Base-by-base conservation (phyloP, 1,140 invertebrate genomes). In the Drosophila arawakana region DNA sequence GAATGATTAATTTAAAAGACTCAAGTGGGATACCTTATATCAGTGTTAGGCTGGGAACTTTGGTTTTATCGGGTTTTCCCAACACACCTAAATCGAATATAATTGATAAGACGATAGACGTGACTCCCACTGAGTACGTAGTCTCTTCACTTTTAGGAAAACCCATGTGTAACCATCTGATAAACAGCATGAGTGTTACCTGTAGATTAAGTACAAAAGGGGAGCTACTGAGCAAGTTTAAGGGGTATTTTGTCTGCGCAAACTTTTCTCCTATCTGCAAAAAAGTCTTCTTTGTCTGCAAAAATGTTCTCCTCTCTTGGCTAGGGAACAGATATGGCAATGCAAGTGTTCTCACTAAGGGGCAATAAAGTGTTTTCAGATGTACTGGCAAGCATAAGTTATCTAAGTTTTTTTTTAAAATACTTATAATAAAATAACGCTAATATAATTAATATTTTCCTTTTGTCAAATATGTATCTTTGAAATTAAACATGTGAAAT, bases 41-140 rank as follows among this genome's bases (percentile, higher is more conserved):
- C 41, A 6, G 5, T 0, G n/a, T 6, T 43, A 7, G 41, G 10
- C 41, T 43, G 41, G 11, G n/a, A 5, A n/a, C 11, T 43, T 43
- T 43, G 3, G 3, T 39, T 37, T 62, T n/a, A 8, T 2, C n/a
- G 41, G 62, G 49, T 73, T 80, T 73, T 67, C 15, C 78, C 76
- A 21, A 8, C 11, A 34, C 63, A 41, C 63, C 43, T 30, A 55
- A 59, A 37, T 11, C 8, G 11, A 39, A 49, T 25, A 55, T 5
- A 13, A 10, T 11, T 18, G 62, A 76, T 80, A 65, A 66, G 61
- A 18, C 9, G 37, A 57, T 30, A 21, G 61, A 78, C n/a, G 35
- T 58, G 34, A 39, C 34, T 46, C 65, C 47, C n/a, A 7, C 2
- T 30, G 18, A 39, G 2, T 18, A 1, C 11, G 11, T 9, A 37